These are phyloP conservation scores for Ovis canadensis DNA, from an alignment of 2,113 vertebrate species.

Conservation along the genomic window DNA sequence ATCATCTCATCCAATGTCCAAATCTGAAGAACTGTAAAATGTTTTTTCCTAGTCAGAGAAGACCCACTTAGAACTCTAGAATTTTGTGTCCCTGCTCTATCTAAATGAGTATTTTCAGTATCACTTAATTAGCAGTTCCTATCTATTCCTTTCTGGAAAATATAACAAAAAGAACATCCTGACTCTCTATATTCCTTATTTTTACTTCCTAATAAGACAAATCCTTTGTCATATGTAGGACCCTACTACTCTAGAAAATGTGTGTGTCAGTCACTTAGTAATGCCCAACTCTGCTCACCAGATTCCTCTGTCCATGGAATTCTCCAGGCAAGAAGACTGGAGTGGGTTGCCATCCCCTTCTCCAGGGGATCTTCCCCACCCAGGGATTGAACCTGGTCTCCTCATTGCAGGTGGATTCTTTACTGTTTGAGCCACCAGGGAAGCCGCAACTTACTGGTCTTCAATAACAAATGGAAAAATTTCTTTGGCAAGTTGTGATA, in stretches of 20 bases:
- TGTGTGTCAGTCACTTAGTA: background rate
- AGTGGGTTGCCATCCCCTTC: background rate
- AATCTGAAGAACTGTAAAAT: background rate
- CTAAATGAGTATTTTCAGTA: background rate
- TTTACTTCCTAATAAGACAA: background rate
- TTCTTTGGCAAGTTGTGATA: background rate
- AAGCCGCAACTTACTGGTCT: background rate
- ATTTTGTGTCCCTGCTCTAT: background rate
- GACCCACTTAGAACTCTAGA: background rate
- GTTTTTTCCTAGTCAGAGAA: background rate
- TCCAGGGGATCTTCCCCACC: background rate
- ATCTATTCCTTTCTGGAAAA: background rate
- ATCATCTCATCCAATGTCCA: background rate
- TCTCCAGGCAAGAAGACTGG: background rate
- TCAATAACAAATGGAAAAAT: background rate
- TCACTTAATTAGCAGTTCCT: background rate
- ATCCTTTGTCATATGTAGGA: background rate
- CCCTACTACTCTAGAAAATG: background rate
- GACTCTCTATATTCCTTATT: background rate
- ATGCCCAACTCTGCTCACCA: background rate
- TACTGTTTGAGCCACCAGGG: background rate
- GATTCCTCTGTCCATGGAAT: background rate
- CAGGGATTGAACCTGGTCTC: background rate
- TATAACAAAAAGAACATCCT: background rate
- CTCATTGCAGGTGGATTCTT: background rate